These are phyloP conservation scores for Penaeus japonicus DNA, from an alignment of 1,140 invertebrate genomes.

Conservation along the genomic window DNA sequence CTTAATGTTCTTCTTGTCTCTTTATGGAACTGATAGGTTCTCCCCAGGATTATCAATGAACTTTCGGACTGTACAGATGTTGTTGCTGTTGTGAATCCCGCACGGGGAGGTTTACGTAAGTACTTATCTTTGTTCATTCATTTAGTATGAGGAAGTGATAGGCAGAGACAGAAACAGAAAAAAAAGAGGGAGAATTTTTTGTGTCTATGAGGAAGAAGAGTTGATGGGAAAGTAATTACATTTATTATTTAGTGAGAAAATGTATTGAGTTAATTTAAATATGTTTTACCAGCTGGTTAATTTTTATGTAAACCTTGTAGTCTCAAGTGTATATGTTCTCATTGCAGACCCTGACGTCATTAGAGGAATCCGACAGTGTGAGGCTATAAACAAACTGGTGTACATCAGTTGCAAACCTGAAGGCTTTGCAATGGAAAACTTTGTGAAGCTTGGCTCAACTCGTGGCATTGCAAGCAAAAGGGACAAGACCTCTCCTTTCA, in stretches of 20 bases:
- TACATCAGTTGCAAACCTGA: constrained; percentile 69
- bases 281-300: too few relatives aligned
- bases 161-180: too few relatives aligned
- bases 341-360: constrained; percentile 66
- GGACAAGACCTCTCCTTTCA: not conserved
- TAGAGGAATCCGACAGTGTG: constrained; percentile 64
- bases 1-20: not conserved
- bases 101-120: constrained; percentile 50
- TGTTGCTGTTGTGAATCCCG: constrained; percentile 65
- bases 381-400: constrained; percentile 64
- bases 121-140: not conserved
- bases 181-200: too few relatives aligned
- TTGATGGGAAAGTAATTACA: too few relatives aligned
- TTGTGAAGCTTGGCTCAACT: constrained; percentile 62
- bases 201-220: too few relatives aligned
- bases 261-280: too few relatives aligned
- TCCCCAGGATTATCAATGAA: constrained; percentile 61
- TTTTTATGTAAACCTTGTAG: too few relatives aligned
- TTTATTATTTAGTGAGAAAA: too few relatives aligned
- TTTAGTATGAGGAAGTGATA: not conserved
- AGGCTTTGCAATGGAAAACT: constrained; percentile 65
- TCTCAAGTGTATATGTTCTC: not conserved
- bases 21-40: constrained; percentile 20
- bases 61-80: constrained; percentile 61
- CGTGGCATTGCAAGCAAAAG: not conserved